A percentile compares a stretch with the other conserved stretches of the same genome.
These are phyloP conservation scores for Caenorhabditis virilis DNA, from an alignment of 2,888 invertebrate species.

Conservation along the genomic window DNA sequence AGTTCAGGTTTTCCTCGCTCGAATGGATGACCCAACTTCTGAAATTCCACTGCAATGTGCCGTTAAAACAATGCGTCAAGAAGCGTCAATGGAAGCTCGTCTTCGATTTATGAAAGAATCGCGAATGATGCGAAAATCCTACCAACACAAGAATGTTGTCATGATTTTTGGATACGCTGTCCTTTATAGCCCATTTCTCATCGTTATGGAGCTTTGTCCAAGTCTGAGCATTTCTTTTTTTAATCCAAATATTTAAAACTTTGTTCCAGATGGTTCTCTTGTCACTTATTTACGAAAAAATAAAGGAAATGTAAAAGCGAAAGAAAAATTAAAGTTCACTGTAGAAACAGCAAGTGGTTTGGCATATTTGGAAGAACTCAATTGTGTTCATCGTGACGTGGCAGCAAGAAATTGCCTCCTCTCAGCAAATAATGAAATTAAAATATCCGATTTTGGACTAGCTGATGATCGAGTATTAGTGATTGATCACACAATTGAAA, in stretches of 20 bases:
- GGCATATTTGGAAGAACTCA: slow-evolving; percentile 80
- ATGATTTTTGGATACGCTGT: slow-evolving; percentile 55
- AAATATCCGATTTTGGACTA: slow-evolving; percentile 69
- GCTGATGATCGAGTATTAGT: slow-evolving; percentile 44
- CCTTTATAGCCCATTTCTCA: slow-evolving; percentile 55
- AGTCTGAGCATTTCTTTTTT: too few species aligned
- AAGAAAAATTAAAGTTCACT: slow-evolving; percentile 49
- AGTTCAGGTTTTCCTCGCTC: slow-evolving; percentile 49
- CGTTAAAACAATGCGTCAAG: slow-evolving; percentile 56
- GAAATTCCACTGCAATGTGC: slow-evolving; percentile 51
- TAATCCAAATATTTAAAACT: too few species aligned
- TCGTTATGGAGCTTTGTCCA: slow-evolving; percentile 60
- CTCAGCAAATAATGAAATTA: slow-evolving; percentile 52
- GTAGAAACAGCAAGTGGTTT: slow-evolving; percentile 77
- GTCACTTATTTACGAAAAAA: slow-evolving; percentile 50
- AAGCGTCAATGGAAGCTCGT: slow-evolving; percentile 42
- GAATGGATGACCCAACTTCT: slow-evolving; percentile 27
- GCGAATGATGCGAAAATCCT: slow-evolving; percentile 55
- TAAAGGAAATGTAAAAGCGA: slow-evolving; percentile 34
- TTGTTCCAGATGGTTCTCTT: slow-evolving; percentile 50
- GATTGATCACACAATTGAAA: slow-evolving; percentile 56
- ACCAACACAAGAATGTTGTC: slow-evolving; percentile 56
- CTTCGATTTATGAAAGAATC: slow-evolving; percentile 61
- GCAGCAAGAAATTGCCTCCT: slow-evolving; percentile 82
- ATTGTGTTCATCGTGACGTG: slow-evolving; percentile 84